Conservation (phyloP, 2,797 vertebrate species). For the Coilia nasus region DNA sequence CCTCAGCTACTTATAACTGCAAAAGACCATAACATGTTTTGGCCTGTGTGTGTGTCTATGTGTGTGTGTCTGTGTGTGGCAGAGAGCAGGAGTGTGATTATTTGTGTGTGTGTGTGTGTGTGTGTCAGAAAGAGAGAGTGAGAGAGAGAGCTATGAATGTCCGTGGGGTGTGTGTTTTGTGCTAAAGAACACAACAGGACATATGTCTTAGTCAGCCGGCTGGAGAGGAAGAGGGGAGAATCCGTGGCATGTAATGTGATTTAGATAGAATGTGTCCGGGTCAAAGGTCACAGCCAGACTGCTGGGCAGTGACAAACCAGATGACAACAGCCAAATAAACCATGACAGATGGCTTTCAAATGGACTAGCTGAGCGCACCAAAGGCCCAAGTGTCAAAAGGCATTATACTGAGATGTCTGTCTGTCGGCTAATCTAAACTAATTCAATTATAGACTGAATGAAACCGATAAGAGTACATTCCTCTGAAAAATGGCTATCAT, state of each 20-base stretch:
- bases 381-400: conserved; percentile 43
- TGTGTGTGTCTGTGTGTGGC: neutral
- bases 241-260: conserved; percentile 78
- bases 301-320: conserved; percentile 75
- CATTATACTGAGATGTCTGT: conserved; percentile 33
- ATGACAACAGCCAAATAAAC: conserved; percentile 82
- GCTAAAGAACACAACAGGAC: conserved; percentile 73
- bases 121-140: neutral
- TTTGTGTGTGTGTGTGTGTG: neutral
- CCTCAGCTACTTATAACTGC: conserved; percentile 41
- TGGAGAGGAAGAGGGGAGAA: conserved; percentile 73
- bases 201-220: conserved; percentile 78
- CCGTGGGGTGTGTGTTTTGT: conserved; percentile 46
- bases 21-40: conserved; percentile 66
- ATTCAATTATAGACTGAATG: conserved; percentile 2
- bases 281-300: conserved; percentile 75
- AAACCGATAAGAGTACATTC: neutral
- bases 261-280: conserved; percentile 81
- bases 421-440: conserved; percentile 7
- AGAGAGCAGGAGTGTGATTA: conserved; percentile 41
- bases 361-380: conserved; percentile 69
- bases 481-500: neutral
- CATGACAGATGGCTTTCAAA: conserved; percentile 82
- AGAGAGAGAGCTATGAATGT: neutral
- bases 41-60: conserved; percentile 16